Conservation (phyloP, 2,113 vertebrate genomes). For the Perognathus longimembris region DNA sequence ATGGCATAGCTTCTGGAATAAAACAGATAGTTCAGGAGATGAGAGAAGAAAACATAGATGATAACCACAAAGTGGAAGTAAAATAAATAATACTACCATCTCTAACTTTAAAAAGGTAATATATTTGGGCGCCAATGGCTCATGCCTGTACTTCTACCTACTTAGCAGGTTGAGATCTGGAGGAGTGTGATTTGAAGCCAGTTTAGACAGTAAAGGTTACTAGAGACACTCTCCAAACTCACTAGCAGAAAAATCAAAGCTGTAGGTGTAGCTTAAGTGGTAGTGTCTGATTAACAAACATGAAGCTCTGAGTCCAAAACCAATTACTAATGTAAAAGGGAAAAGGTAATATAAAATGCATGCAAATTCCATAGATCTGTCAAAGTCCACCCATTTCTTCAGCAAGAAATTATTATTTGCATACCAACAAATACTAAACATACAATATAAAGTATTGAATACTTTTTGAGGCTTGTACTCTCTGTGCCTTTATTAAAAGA, state of each 20-base stretch:
- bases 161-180: too few relatives aligned
- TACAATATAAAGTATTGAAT: neutral
- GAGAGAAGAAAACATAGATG: neutral
- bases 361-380: neutral
- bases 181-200: too few relatives aligned
- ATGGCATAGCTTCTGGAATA: conserved; percentile 19
- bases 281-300: too few relatives aligned
- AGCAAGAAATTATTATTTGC: neutral
- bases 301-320: too few relatives aligned
- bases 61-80: conserved; percentile 13
- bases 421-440: neutral
- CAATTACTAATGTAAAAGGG: too few relatives aligned
- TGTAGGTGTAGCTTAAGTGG: too few relatives aligned
- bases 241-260: too few relatives aligned
- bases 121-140: too few relatives aligned
- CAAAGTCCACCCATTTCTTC: neutral
- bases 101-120: neutral
- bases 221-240: too few relatives aligned
- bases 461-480: neutral
- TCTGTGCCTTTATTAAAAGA: conserved; percentile 49
- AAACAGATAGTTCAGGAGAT: neutral
- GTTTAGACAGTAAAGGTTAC: too few relatives aligned
- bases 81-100: neutral
- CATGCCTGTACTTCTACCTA: too few relatives aligned
- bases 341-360: neutral